Conservation (phyloP, 2,113 vertebrate species). For the Porphyrio hochstetteri region DNA sequence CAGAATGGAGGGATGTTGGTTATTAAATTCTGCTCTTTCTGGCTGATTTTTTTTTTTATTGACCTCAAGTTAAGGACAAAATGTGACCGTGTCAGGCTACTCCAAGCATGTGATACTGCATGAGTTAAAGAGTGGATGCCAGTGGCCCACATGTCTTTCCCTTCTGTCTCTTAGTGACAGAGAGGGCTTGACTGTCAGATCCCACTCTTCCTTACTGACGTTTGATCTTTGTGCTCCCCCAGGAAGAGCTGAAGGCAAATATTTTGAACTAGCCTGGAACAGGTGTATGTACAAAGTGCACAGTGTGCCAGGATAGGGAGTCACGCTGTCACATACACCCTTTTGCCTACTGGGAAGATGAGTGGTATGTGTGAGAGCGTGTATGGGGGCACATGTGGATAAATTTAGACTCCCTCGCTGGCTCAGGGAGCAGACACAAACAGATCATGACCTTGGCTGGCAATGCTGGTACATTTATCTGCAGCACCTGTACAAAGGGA, state of each 20-base stretch:
- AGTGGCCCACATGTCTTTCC: not conserved
- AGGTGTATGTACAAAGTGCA: not conserved
- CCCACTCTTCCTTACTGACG: not conserved
- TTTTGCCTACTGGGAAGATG: conserved; percentile 29
- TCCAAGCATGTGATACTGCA: not conserved
- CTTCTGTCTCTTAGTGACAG: not conserved
- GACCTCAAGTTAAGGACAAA: conserved; percentile 28
- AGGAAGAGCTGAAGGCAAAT: not conserved
- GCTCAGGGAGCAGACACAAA: not conserved
- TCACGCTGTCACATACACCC: not conserved
- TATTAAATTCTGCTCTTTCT: not conserved
- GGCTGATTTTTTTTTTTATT: not conserved
- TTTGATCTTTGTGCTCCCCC: not conserved
- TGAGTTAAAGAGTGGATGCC: not conserved
- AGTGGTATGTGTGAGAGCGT: not conserved
- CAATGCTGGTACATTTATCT: not conserved
- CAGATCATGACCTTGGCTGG: not conserved
- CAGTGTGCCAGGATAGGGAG: not conserved
- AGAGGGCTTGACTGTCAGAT: not conserved
- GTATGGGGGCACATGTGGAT: not conserved
- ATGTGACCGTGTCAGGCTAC: not conserved
- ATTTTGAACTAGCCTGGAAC: not conserved
- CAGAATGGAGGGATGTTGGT: not conserved
- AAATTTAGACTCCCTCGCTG: not conserved
- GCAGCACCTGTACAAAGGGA: not conserved